Base-by-base conservation (phyloP, 2,888 invertebrate species). In the Yponomeuta evonymella region DNA sequence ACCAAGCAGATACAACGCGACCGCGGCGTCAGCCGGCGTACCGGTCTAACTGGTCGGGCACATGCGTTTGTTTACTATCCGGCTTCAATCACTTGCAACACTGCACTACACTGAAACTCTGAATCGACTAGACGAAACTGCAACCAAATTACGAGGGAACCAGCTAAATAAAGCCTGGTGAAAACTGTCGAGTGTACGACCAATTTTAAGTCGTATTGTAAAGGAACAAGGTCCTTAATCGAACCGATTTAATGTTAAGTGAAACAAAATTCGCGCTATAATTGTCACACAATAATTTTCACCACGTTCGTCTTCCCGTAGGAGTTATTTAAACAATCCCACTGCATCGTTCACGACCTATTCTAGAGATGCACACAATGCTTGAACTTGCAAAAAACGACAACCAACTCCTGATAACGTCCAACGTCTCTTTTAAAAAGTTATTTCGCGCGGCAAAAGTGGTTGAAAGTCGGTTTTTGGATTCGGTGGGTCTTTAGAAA, bases 1-100 rank as follows among this genome's bases (percentile, higher is more conserved):
- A 58, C 87, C 89, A 83, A 79, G 12, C 82, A 81, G 81, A 78
- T 82, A 82, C 84, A 82, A 70, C 70, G 83, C 51, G 51, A 58
- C 15, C 51, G 89, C 87, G 90, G 88, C 89, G 86, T 89, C 88
- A 85, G 89, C 85, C 88, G 83, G 79, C 83, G 88, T 87, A 91
- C 90, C 89, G 90, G 91, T 90, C 88, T 75, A 83, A 90, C 90
- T 87, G 85, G 86, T 89, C 74, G 79, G 76, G 83, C 91, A 90
- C 91, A 90, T 91, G 90, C 88, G 89, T 91, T 90, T 92, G 91
- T 92, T 92, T 92, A 92, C 91, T 87, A 90, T 89, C 87, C 51
- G 83, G 81, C 76, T 76, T 75, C n/a, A n/a, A 68, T 68, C 68
- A 36, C 68, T 23, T 23, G 29, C 68, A 51, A 48, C 51, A 51